These are phyloP conservation scores for Magallana nippona DNA, from an alignment of 2,888 invertebrate genomes.

Conservation along the genomic window DNA sequence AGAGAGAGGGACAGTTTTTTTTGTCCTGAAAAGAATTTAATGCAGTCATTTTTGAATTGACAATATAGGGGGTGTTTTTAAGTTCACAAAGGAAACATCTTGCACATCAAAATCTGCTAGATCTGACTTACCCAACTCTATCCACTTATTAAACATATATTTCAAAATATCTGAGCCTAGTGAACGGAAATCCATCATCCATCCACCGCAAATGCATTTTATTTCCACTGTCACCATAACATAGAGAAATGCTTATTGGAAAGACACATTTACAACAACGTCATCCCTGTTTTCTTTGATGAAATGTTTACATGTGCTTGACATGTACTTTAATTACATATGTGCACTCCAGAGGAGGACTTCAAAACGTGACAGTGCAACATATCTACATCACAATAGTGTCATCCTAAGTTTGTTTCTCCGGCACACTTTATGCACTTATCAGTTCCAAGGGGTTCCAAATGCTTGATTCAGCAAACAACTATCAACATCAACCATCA, in stretches of 20 bases:
- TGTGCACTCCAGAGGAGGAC: neutral
- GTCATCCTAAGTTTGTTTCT: neutral
- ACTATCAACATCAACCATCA: neutral
- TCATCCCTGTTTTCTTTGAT: neutral
- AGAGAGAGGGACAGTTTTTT: too few relatives aligned
- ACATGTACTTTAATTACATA: neutral
- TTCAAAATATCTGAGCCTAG: conserved; percentile 15
- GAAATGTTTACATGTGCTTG: neutral
- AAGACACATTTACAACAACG: neutral
- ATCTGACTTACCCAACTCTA: conserved; percentile 3
- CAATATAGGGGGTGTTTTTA: too few relatives aligned
- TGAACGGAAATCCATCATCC: neutral
- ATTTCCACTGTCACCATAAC: neutral
- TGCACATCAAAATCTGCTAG: too few relatives aligned
- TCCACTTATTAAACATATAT: conserved; percentile 22
- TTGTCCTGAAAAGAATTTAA: too few relatives aligned
- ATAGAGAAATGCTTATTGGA: too few relatives aligned
- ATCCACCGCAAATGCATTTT: neutral
- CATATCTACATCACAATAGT: neutral
- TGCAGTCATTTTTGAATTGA: too few relatives aligned
- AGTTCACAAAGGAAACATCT: too few relatives aligned
- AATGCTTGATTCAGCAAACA: neutral
- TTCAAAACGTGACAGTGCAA: neutral
- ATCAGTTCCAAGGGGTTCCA: neutral
- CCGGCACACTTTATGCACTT: neutral